These are phyloP conservation scores for Nothobranchius furzeri DNA, from an alignment of 2,113 vertebrate species.

Conservation along the genomic window DNA sequence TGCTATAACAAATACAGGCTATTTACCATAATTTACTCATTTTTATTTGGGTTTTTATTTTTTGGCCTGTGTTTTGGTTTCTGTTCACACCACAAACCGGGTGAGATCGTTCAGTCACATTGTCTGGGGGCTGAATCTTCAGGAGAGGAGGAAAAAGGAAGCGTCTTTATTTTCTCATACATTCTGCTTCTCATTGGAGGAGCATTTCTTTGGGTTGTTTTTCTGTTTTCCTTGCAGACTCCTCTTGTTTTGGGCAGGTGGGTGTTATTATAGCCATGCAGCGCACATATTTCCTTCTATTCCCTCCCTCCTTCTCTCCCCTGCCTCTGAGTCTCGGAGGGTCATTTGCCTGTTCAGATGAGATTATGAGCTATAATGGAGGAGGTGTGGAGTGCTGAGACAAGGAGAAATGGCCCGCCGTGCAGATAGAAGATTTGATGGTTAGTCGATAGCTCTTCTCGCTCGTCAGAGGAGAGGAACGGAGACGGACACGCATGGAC, in stretches of 20 bases:
- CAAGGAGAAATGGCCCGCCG: slow-evolving; percentile 77
- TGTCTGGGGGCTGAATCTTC: no score
- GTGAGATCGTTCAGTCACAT: no score
- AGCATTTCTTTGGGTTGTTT: not conserved
- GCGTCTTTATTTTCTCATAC: no score
- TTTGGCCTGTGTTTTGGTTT: no score
- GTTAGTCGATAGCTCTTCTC: slow-evolving; percentile 78
- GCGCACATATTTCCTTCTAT: slow-evolving; percentile 7
- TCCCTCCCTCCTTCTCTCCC: slow-evolving; percentile 15
- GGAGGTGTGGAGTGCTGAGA: slow-evolving; percentile 81
- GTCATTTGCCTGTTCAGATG: slow-evolving; percentile 81
- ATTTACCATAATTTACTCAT: no score
- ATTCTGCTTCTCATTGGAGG: no score
- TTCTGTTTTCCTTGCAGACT: slow-evolving; percentile 3
- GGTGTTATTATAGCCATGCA: slow-evolving; percentile 15
- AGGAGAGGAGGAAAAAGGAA: no score
- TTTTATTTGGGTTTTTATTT: no score
- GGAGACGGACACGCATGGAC: slow-evolving; percentile 62
- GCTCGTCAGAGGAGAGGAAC: slow-evolving; percentile 41
- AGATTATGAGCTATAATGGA: slow-evolving; percentile 82
- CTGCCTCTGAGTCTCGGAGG: slow-evolving; percentile 52
- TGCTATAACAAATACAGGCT: no score
- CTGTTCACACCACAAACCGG: no score
- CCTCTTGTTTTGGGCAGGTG: slow-evolving; percentile 10
- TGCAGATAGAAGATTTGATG: slow-evolving; percentile 80